Conservation (phyloP, 2,113 vertebrate species). For the Myotis brandtii region DNA sequence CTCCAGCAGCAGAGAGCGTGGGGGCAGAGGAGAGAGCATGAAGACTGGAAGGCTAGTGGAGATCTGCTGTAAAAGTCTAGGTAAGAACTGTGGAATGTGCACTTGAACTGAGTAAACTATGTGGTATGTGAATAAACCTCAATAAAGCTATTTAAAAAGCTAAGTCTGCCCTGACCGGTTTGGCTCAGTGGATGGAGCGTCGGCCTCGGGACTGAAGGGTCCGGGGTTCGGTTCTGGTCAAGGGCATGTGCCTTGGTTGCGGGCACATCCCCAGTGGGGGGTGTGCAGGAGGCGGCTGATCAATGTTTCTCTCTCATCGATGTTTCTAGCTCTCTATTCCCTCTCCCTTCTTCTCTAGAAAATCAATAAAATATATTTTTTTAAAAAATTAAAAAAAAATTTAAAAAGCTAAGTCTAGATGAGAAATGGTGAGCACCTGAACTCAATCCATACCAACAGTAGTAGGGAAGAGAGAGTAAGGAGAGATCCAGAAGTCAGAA, state of each 20-base stretch:
- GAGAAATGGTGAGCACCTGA: neutral
- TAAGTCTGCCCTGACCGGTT: too few species aligned
- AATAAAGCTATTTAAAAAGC: neutral
- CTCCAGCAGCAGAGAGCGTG: neutral
- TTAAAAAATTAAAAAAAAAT: too few species aligned
- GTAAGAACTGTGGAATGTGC: neutral
- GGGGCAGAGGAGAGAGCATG: neutral
- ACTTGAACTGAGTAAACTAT: neutral
- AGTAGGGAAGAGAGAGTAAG: neutral
- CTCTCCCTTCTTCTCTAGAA: too few species aligned
- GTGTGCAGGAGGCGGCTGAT: too few species aligned
- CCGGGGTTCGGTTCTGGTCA: too few species aligned
- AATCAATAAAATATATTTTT: too few species aligned
- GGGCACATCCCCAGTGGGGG: too few species aligned
- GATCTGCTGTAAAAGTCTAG: neutral
- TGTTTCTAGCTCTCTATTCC: too few species aligned
- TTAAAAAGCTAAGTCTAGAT: neutral
- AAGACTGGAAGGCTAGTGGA: neutral
- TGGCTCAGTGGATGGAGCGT: too few species aligned
- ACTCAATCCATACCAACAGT: neutral
- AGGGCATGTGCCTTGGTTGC: too few species aligned
- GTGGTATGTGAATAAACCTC: neutral
- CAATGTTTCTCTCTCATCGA: too few species aligned
- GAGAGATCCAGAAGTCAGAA: neutral
- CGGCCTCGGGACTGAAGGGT: too few species aligned